phyloP scores from a whole-genome alignment of 2,797 vertebrate genomes.

The Enteromius paludinosus region DNA sequence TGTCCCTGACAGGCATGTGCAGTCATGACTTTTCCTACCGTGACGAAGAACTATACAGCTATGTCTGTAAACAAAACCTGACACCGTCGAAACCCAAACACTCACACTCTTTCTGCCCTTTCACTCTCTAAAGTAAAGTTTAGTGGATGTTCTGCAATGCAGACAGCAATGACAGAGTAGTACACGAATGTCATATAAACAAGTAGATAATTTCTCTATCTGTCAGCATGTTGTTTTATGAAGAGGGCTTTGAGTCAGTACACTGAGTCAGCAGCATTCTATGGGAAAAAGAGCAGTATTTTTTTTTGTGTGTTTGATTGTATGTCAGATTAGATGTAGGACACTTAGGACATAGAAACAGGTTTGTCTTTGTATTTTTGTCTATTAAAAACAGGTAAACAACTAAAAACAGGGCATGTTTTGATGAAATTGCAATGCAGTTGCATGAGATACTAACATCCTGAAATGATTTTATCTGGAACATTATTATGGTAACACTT shows the following conservation, averaged over 20 bases:
- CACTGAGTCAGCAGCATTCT: constrained; percentile 7
- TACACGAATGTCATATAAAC: not conserved
- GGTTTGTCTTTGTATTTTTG: not conserved
- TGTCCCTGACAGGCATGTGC: not conserved
- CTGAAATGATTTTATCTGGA: not conserved
- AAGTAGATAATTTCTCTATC: not conserved
- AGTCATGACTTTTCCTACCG: constrained; percentile 16
- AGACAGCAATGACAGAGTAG: not conserved
- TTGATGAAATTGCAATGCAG: no score
- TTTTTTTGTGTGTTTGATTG: constrained; percentile 1
- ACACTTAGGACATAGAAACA: not conserved
- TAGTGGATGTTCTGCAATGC: not conserved
- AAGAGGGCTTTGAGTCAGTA: not conserved
- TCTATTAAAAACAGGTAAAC: not conserved
- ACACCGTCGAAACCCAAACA: constrained; percentile 29
- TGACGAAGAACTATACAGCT: not conserved
- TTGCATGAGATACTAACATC: not conserved
- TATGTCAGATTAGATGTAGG: not conserved
- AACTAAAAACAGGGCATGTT: not conserved
- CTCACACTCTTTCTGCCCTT: not conserved
- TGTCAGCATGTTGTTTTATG: not conserved
- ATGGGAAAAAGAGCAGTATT: not conserved
- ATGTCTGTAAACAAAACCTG: constrained; percentile 42
- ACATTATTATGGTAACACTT: not conserved
- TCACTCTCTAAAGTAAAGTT: not conserved